Base-by-base conservation (phyloP, 2,888 invertebrate genomes). In the Caenorhabditis zanzibari region DNA sequence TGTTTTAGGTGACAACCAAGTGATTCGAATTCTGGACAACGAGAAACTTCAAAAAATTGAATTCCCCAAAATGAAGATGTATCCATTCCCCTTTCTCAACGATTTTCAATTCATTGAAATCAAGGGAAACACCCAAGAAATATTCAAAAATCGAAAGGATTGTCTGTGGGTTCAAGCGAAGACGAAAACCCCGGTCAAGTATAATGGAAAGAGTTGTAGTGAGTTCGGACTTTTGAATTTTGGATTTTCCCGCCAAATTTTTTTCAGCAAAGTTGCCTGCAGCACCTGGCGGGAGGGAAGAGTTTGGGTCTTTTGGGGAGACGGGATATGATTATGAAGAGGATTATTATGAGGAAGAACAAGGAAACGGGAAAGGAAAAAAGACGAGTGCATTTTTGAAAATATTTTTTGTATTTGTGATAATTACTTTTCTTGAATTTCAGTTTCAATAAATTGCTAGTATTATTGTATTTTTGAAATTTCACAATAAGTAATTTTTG, bases 151-250 rank as follows among this genome's bases (percentile, higher is more conserved):
- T 49, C 66, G 35, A 35, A 19, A 19, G 16, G 66, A 49, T 16
- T 66, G 66, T 10, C 0, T 35, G 12, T 12, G 10, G 6, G 19
- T 66, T 14, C 32, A 52, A 24, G 28, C 26, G n/a, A 6, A 2
- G 5, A 66, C 66, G 5, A 7, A 32, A 49, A 35, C 49, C 4
- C 28, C 19, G 1, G 10, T 66, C 2, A 66, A 66, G 32, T 49
- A 49, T 32, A 64, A 64, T 28, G 28, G 32, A 1, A 49, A 28
- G 19, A 49, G 64, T 28, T 64, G 64, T n/a, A 32, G 64, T 64
- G 19, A 47, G 64, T 64, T 52, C 16, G 5, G 16, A 44, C 14
- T 14, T 14, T 6, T 52, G 0, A 6, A 22, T 10, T 52, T 24
- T 22, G 7, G 22, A 22, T 22, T 19, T 32, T 32, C 32, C 5